Conservation (phyloP, 1,140 invertebrate species). For the Bombus sibiricus region DNA sequence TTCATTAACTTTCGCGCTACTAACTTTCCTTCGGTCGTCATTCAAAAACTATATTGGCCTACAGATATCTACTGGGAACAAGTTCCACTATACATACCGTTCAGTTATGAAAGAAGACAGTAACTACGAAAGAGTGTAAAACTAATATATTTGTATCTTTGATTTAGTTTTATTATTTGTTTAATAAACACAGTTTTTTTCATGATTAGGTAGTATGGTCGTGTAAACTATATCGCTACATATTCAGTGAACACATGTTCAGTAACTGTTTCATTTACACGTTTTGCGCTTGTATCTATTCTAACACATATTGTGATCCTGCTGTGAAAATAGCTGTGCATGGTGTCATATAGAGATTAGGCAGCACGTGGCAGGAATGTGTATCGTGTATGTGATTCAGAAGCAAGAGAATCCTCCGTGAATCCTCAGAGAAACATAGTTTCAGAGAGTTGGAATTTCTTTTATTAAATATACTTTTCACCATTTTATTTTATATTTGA, state of each 20-base stretch:
- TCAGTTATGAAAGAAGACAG: not conserved
- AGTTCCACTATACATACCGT: not conserved
- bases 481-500: not conserved
- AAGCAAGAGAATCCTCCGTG: not conserved
- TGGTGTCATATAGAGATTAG: not conserved
- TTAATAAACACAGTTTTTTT: not conserved
- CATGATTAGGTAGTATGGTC: not conserved
- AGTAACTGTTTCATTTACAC: not conserved
- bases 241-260: not conserved
- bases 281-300: not conserved
- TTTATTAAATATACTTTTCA: not conserved
- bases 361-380: not conserved
- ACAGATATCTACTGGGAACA: not conserved
- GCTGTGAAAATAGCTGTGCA: not conserved
- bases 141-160: not conserved
- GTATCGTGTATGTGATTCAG: not conserved
- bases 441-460: not conserved
- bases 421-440: not conserved
- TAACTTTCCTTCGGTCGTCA: not conserved
- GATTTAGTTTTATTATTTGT: not conserved
- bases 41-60: not conserved
- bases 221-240: not conserved
- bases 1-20: not conserved
- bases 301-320: not conserved
- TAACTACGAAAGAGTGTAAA: not conserved